Base-by-base conservation (phyloP, 1,140 invertebrate species). In the Harpegnathos saltator region DNA sequence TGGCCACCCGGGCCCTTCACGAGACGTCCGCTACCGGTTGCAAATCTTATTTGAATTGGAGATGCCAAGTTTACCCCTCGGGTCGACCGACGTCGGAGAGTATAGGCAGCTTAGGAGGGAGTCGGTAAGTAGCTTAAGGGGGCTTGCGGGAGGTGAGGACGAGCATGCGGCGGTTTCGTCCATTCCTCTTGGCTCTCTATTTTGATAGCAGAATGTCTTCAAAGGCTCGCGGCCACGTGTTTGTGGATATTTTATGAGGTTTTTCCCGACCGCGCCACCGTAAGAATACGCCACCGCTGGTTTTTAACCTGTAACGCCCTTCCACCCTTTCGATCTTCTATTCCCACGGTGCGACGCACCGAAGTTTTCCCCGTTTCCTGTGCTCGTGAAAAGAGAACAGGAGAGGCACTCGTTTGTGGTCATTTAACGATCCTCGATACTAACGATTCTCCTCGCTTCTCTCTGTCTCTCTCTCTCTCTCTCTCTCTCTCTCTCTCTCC, bases 31-130 rank as follows among this genome's bases (percentile, higher is more conserved):
- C 74, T 54, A 56, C 78, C 74, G 62, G 44, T 78, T 59, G 83
- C 85, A 91, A 91, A 91, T 91, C 90, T 91, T 90, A 91, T 91
- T 91, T 91, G 90, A 91, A 91, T 91, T 91, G 89, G 86, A 91
- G 87, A 91, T 91, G 83, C 72, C 84, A 84, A 87, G 90, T 89
- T 91, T 91, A 91, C 89, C 89, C 88, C 84, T 85, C 75, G 73
- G 87, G 78, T 82, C 84, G 82, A 87, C 85, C 78, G 78, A 56
- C 59, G 74, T 50, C 65, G 73, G 77, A 38, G 84, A 82, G 74
- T 90, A 85, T 84, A 87, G 86, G 63, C 62, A 88, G 86, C 85
- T 90, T 90, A 90, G 83, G 81, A 75, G 83, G 84, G 75, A 78
- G 88, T 73, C 61, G 44, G 59, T 88, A 88, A 88, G 86, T 88